These are phyloP conservation scores for Proctacanthus coquilletti DNA, from an alignment of 1,140 invertebrate genomes.

Conservation along the genomic window DNA sequence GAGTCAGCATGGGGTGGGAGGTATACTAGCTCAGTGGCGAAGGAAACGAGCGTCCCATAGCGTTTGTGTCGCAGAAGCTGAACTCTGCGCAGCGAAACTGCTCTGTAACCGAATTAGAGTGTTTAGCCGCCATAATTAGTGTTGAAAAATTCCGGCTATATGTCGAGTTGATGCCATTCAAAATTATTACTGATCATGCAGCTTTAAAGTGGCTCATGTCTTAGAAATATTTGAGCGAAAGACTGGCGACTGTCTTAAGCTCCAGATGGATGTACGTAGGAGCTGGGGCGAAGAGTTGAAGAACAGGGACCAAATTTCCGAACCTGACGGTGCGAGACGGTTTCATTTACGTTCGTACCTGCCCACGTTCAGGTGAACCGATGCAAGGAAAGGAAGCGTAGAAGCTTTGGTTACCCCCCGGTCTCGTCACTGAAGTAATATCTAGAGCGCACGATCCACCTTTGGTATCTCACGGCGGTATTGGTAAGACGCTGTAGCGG, in stretches of 20 bases:
- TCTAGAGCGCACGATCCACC: slow-evolving; percentile 1
- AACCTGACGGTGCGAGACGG: too few relatives aligned
- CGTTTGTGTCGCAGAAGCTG: too few relatives aligned
- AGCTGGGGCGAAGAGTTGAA: too few relatives aligned
- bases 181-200: slow-evolving; percentile 18
- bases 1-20: slow-evolving; percentile 2
- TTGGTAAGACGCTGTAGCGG: neutral
- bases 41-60: slow-evolving; percentile 2
- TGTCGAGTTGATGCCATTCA: slow-evolving; percentile 25
- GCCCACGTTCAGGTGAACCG: too few relatives aligned
- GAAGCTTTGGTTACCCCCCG: slow-evolving; percentile 1
- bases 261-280: too few relatives aligned
- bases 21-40: slow-evolving; percentile 4
- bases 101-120: slow-evolving; percentile 30
- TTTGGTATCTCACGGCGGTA: neutral
- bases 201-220: slow-evolving; percentile 14
- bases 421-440: neutral
- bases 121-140: slow-evolving; percentile 28
- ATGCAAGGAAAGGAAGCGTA: too few relatives aligned
- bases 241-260: too few relatives aligned
- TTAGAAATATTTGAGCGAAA: too few relatives aligned
- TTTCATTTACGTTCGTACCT: too few relatives aligned
- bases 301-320: too few relatives aligned
- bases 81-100: slow-evolving; percentile 32
- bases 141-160: slow-evolving; percentile 30